Evolutionary conservation across 2,888 invertebrate species (phyloP), one percentile per base, ranked within the genome.

Genomic region (Tipula unca): DNA sequence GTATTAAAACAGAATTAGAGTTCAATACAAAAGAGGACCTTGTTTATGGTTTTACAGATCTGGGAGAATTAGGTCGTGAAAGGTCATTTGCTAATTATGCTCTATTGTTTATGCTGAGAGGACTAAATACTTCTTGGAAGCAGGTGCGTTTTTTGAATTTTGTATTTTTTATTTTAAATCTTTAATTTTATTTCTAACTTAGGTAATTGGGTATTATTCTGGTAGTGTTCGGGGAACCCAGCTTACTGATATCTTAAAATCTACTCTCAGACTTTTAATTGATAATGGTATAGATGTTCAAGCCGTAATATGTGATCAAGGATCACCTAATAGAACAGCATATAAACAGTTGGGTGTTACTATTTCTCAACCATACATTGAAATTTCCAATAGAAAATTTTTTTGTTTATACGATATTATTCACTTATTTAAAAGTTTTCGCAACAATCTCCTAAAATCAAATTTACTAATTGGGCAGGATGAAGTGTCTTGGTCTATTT

Each of bases 1-100:
- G n/a, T n/a, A n/a, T 82, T 29, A 85, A 85, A 85, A 82, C 35
- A 14, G 85, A 85, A 36, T 17, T 85, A 13, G 85, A 85, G 25
- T 85, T 17, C n/a, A 85, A 36, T 20, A 25, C 39, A 5, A 85
- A 85, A 32, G 82, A 85, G 17, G 82, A 85, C 85, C 1, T 39
- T 25, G 85, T 85, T 3, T 85, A 85, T 36, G 85, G 82, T 10
- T 82, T 85, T 39, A 82, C 20, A 6, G 82, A 85, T 69, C 20
- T 85, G n/a, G 69, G 69, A 10, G 84, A 84, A 35, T 25, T 84
- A 20, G 39, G 84, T 36, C 36, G 84, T 20, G 39, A 32, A 36
- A 39, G 25, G 17, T 84, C 84, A 84, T 84, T 84, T 20, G 4
- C 84, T n/a, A n/a, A n/a, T n/a, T n/a, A n/a, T n/a, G n/a, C n/a